A percentile compares a stretch with the other conserved stretches of the same genome.
Evolutionary conservation across 2,113 vertebrate genomes (phyloP).

Genomic region (Physeter macrocephalus): DNA sequence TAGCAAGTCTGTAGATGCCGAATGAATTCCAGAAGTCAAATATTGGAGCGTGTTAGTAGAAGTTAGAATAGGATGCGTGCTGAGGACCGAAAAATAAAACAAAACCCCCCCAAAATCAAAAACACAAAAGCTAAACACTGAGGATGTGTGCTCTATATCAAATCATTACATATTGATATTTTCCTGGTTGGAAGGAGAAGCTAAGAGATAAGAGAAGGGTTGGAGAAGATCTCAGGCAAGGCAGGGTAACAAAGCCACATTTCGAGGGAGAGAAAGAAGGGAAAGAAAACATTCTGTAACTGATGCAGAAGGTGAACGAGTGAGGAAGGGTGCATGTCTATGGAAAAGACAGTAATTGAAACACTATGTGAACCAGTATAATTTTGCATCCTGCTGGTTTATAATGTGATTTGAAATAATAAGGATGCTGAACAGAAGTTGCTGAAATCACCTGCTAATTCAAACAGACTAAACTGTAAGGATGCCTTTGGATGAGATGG

Average conservation of each 20-base stretch:
- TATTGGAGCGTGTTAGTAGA: neutral
- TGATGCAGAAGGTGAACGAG: neutral
- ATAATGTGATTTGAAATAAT: constrained; percentile 49
- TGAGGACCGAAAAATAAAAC: neutral
- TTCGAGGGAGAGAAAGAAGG: neutral
- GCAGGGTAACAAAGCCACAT: neutral
- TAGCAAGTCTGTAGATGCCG: neutral
- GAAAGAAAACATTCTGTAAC: neutral
- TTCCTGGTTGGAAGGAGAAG: neutral
- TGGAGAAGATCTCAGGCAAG: neutral
- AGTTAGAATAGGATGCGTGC: neutral
- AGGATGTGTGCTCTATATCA: neutral
- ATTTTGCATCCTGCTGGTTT: constrained; percentile 31
- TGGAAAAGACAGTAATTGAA: neutral
- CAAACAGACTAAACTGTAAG: neutral
- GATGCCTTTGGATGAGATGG: neutral
- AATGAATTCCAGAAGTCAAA: neutral
- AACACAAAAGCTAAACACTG: neutral
- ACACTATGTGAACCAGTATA: neutral
- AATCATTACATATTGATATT: neutral
- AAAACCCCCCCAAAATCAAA: neutral
- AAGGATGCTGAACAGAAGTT: constrained; percentile 4
- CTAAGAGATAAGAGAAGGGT: neutral
- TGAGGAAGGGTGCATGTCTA: neutral
- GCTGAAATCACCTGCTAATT: constrained; percentile 36